Conservation (phyloP, 2,797 vertebrate species). For the Limosa lapponica region DNA sequence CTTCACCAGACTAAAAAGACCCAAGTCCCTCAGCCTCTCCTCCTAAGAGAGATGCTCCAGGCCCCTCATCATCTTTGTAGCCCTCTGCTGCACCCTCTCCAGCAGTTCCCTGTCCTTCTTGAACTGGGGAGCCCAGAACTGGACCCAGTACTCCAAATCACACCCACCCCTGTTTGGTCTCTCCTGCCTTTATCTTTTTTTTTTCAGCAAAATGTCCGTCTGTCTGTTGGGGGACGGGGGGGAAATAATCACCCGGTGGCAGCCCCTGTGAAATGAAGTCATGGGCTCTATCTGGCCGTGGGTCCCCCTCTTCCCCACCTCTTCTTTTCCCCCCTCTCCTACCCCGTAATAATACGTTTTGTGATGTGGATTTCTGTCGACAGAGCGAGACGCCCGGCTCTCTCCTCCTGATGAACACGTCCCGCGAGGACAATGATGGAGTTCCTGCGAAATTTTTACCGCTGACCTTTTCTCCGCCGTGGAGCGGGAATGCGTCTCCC, state of each 20-base stretch:
- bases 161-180: not conserved
- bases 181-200: not conserved
- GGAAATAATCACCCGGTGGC: not conserved
- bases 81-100: too few species aligned
- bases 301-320: not conserved
- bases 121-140: too few species aligned
- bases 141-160: not conserved
- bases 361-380: slow-evolving; percentile 40
- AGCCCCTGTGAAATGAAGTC: not conserved
- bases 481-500: not conserved
- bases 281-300: not conserved
- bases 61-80: too few species aligned
- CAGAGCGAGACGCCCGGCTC: not conserved
- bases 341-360: not conserved
- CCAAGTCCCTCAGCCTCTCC: too few species aligned
- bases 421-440: slow-evolving; percentile 35
- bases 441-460: slow-evolving; percentile 35
- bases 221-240: not conserved
- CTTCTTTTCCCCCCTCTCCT: not conserved
- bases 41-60: too few species aligned
- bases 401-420: slow-evolving; percentile 34
- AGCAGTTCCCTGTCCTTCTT: too few species aligned
- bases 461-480: not conserved
- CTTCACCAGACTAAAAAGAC: too few species aligned
- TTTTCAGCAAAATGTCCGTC: not conserved